Evolutionary conservation across 2,888 invertebrate genomes (phyloP), one percentile per base, ranked within the genome.

Genomic region (Eucera pruinosa): DNA sequence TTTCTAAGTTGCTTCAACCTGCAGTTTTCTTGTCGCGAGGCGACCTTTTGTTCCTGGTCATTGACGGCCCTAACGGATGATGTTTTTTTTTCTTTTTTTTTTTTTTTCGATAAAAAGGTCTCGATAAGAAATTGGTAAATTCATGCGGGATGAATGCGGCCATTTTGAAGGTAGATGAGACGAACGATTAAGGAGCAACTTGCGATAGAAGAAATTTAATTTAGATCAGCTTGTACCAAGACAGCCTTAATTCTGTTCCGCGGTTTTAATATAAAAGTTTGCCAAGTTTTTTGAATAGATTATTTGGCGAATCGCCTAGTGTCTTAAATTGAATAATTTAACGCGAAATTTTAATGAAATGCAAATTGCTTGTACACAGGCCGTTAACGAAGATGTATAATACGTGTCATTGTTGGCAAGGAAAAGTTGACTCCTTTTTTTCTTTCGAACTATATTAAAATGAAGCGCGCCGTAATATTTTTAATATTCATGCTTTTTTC

Each of bases 101-200:
- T n/a, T n/a, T n/a, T n/a, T n/a, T 6, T 23, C 36, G 62, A 65
- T 73, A 71, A 72, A 54, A 47, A 45, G 47, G 64, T 1, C 25
- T 50, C 27, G 68, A 62, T 76, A 69, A 65, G 73, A 74, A 76
- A 70, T 68, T 64, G 61, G 66, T 62, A 54, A 74, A 54, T 74
- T 70, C 45, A 39, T n/a, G 61, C 36, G 18, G 52, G 61, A 64
- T 54, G 58, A 57, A 50, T 55, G 43, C 15, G 27, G 36, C n/a
- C 39, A 20, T 50, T 36, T 11, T 23, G 36, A 41, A 48, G 43
- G n/a, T 55, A 54, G 41, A 68, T 54, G 39, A 20, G 39, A 47
- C 23, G 18, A n/a, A 36, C 54, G 52, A 71, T 71, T 67, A 71
- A 71, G 33, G 43, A 36, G 25, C 30, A 66, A 67, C 36, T 67